These are phyloP conservation scores for Uloborus diversus DNA, from an alignment of 1,140 invertebrate genomes.

Conservation along the genomic window DNA sequence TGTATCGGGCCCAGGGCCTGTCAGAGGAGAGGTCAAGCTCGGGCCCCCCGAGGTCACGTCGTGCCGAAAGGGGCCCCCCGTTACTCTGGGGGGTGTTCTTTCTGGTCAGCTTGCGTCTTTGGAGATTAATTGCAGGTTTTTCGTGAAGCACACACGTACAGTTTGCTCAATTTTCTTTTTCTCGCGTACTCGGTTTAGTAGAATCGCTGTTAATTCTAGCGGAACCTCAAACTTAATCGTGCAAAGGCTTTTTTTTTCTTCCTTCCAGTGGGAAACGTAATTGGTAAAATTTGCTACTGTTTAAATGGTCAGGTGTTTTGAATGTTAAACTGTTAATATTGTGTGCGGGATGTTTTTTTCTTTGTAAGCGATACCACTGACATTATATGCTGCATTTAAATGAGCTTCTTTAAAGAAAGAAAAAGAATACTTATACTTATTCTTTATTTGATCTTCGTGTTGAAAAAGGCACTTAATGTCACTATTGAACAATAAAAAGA, in stretches of 20 bases:
- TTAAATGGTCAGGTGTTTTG: slow-evolving; percentile 27
- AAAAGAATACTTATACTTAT: too few species aligned
- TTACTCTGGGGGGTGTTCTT: slow-evolving; percentile 12
- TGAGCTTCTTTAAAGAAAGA: too few species aligned
- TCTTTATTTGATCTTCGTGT: too few species aligned
- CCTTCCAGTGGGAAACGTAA: too few species aligned
- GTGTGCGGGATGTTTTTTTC: too few species aligned
- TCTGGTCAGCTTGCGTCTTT: slow-evolving; percentile 12
- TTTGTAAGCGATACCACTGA: too few species aligned
- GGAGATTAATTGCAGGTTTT: slow-evolving; percentile 37
- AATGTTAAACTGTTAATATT: too few species aligned
- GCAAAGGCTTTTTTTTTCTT: too few species aligned
- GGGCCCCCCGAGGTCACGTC: slow-evolving; percentile 14
- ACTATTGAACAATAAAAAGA: too few species aligned
- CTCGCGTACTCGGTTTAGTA: background rate
- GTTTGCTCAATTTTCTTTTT: slow-evolving; percentile 11
- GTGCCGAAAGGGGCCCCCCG: slow-evolving; percentile 12
- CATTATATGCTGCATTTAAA: too few species aligned
- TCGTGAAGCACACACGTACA: too few species aligned
- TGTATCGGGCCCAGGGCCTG: slow-evolving; percentile 20
- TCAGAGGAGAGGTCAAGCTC: slow-evolving; percentile 1
- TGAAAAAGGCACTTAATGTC: too few species aligned
- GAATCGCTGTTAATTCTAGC: background rate
- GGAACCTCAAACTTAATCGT: background rate
- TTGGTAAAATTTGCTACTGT: slow-evolving; percentile 14